These are phyloP conservation scores for Dasysyrphus albostriatus DNA, from an alignment of 2,888 invertebrate species.

Conservation along the genomic window DNA sequence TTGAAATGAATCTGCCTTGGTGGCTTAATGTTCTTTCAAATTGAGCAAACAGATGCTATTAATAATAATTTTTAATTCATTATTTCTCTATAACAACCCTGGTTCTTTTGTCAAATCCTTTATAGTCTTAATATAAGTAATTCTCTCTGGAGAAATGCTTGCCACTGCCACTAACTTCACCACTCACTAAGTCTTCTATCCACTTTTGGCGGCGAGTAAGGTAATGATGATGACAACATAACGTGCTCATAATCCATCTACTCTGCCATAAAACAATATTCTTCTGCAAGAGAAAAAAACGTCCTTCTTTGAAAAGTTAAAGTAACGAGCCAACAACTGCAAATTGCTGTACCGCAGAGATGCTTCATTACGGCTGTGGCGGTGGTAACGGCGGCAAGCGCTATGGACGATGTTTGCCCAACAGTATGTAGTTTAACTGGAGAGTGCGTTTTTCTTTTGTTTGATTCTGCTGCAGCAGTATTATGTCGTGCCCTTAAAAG, in stretches of 20 bases:
- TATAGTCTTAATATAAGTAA: slow-evolving; percentile 51
- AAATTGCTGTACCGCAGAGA: slow-evolving; percentile 25
- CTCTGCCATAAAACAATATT: slow-evolving; percentile 28
- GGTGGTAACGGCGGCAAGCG: slow-evolving; percentile 2
- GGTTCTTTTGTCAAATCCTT: slow-evolving; percentile 29
- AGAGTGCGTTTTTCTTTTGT: slow-evolving; percentile 18
- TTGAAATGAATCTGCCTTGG: too few relatives aligned
- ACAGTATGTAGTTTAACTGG: background rate
- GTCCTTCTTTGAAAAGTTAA: slow-evolving; percentile 30
- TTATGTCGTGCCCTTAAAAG: slow-evolving; percentile 67
- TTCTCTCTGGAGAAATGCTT: slow-evolving; percentile 68
- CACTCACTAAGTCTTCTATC: slow-evolving; percentile 57
- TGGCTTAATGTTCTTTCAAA: too few relatives aligned
- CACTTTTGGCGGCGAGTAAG: slow-evolving; percentile 30
- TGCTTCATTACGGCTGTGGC: slow-evolving; percentile 60
- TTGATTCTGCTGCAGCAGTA: slow-evolving; percentile 11
- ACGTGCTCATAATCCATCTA: slow-evolving; percentile 76
- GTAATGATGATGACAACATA: slow-evolving; percentile 75
- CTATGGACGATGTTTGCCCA: slow-evolving; percentile 43
- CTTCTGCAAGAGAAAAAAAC: slow-evolving; percentile 2
- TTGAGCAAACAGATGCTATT: too few relatives aligned
- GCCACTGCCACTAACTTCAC: slow-evolving; percentile 47
- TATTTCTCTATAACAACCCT: slow-evolving; percentile 6
- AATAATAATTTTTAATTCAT: background rate
- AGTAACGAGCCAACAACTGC: slow-evolving; percentile 67